A percentile compares a stretch with the other conserved stretches of the same genome.
phyloP scores from a whole-genome alignment of 2,797 vertebrate species.

The Avahi laniger region DNA sequence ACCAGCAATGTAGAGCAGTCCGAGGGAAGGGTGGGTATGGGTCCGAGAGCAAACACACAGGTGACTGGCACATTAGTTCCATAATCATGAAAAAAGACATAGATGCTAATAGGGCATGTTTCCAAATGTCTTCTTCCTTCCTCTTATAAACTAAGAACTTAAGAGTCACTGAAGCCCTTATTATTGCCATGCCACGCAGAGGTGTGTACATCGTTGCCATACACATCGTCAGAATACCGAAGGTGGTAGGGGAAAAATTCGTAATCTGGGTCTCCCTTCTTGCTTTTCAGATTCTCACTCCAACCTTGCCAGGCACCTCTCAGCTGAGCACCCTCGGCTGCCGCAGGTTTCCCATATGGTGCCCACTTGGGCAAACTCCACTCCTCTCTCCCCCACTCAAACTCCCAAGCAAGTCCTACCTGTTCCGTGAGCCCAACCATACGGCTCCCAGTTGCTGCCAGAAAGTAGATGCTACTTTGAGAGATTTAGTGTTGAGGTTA shows the following conservation, averaged over 20 bases:
- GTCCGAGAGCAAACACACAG: not conserved
- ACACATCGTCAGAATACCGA: not conserved
- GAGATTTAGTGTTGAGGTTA: not conserved
- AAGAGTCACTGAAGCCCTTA: not conserved
- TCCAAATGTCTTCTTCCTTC: constrained; percentile 25
- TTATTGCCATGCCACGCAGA: not conserved
- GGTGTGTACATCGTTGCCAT: not conserved
- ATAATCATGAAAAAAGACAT: not conserved
- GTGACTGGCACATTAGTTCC: not conserved
- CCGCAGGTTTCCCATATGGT: not conserved
- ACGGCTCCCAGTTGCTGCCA: not conserved
- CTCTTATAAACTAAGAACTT: not conserved
- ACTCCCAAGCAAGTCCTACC: not conserved
- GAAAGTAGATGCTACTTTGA: not conserved
- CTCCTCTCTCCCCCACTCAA: not conserved
- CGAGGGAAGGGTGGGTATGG: not conserved
- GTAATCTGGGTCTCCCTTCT: not conserved
- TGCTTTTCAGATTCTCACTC: not conserved
- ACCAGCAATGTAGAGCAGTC: not conserved
- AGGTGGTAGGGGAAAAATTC: not conserved
- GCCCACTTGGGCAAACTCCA: not conserved
- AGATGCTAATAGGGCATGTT: not conserved
- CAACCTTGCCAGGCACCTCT: not conserved
- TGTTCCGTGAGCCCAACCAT: not conserved
- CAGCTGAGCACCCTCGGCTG: not conserved